Percentiles rank a stretch among this genome's conserved stretches.
These are phyloP conservation scores for Orgyia antiqua DNA, from an alignment of 2,888 invertebrate species.

Conservation along the genomic window DNA sequence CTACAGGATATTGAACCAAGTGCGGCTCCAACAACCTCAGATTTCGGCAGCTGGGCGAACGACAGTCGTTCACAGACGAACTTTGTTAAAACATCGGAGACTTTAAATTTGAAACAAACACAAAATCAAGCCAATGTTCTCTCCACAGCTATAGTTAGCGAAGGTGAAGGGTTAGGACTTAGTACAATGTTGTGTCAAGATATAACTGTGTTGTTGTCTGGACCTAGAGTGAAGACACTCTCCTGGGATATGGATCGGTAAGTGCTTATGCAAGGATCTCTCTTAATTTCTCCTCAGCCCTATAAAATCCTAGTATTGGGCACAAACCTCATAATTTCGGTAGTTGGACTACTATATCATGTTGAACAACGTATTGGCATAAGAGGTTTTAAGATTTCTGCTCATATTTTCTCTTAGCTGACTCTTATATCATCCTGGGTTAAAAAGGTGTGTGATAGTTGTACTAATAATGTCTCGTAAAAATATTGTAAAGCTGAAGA, in stretches of 20 bases:
- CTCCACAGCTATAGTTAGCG: slow-evolving; percentile 75
- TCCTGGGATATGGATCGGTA: slow-evolving; percentile 81
- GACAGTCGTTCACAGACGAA: slow-evolving; percentile 68
- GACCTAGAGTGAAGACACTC: slow-evolving; percentile 83
- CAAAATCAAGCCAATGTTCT: slow-evolving; percentile 72
- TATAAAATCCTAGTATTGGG: too few relatives aligned
- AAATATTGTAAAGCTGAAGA: too few relatives aligned
- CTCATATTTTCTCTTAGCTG: too few relatives aligned
- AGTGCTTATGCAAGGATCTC: slow-evolving; percentile 5
- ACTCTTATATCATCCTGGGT: too few relatives aligned
- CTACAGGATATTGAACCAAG: slow-evolving; percentile 46
- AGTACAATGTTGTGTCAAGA: slow-evolving; percentile 83
- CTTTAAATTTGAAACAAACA: slow-evolving; percentile 56
- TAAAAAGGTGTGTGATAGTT: too few relatives aligned
- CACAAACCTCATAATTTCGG: too few relatives aligned
- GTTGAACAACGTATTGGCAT: too few relatives aligned
- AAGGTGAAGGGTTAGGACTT: slow-evolving; percentile 82
- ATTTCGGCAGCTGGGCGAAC: slow-evolving; percentile 64
- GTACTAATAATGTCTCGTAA: too few relatives aligned
- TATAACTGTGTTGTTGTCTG: slow-evolving; percentile 82
- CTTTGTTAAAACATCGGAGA: slow-evolving; percentile 70
- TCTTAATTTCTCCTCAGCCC: too few relatives aligned
- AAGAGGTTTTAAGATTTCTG: too few relatives aligned
- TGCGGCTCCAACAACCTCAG: slow-evolving; percentile 39
- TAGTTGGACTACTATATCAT: too few relatives aligned